These are phyloP conservation scores for Craseonycteris thonglongyai DNA, from an alignment of 2,113 vertebrate species.

Conservation along the genomic window DNA sequence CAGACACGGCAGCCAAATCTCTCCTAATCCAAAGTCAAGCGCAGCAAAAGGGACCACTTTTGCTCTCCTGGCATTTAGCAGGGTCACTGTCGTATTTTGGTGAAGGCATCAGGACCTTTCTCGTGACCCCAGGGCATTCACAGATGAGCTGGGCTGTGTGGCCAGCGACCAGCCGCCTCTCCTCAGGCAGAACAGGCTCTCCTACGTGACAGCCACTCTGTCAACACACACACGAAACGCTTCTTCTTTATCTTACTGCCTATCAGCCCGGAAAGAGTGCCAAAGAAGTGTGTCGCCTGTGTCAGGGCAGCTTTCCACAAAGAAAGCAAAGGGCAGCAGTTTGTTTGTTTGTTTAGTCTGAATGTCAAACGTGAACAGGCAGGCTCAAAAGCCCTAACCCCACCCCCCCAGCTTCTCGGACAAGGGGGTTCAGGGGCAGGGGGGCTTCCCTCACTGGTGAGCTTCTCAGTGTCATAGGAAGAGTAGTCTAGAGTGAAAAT, in stretches of 20 bases:
- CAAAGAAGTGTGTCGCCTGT: background rate
- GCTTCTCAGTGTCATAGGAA: background rate
- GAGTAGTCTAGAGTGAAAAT: background rate
- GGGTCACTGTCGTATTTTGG: background rate
- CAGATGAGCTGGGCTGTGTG: too few species aligned
- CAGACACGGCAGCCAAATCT: background rate
- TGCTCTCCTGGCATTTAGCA: background rate
- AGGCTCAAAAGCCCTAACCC: background rate
- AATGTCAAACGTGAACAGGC: background rate
- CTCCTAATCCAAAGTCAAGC: background rate
- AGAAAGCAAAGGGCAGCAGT: background rate
- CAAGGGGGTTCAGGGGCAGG: too few species aligned
- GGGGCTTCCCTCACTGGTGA: background rate
- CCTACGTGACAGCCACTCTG: too few species aligned
- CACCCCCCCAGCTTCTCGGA: background rate
- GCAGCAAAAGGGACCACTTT: background rate
- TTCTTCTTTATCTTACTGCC: background rate
- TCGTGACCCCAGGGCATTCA: background rate
- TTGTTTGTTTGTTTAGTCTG: background rate
- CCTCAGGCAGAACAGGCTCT: background rate
- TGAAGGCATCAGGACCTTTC: background rate
- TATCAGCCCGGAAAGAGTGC: background rate
- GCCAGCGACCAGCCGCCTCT: background rate
- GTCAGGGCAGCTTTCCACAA: background rate
- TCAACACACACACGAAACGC: background rate